phyloP scores from a whole-genome alignment of 2,113 vertebrate species.

The Cathartes aura region DNA sequence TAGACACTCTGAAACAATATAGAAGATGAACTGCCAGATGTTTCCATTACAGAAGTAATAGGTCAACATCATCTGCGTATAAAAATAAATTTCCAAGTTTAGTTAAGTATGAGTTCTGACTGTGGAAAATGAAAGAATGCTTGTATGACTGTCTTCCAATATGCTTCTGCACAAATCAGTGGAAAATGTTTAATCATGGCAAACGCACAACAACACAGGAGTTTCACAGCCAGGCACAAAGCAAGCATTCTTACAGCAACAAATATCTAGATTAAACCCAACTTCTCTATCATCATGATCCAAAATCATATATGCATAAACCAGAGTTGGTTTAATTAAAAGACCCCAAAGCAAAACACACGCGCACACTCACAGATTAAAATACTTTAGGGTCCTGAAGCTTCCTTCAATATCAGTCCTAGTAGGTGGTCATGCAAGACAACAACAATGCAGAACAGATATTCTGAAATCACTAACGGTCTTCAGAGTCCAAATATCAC shows the following conservation, averaged over 20 bases:
- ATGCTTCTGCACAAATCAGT: neutral
- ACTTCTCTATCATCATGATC: neutral
- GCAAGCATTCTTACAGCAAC: neutral
- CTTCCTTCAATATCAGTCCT: neutral
- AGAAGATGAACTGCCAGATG: neutral
- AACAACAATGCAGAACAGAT: neutral
- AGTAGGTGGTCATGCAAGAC: neutral
- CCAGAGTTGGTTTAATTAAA: neutral
- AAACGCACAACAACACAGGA: neutral
- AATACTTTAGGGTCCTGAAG: neutral
- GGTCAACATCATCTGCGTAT: neutral
- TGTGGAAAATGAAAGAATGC: slow-evolving; percentile 32
- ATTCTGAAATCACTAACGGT: neutral
- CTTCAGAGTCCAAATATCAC: neutral
- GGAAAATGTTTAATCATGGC: slow-evolving; percentile 39
- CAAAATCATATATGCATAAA: neutral
- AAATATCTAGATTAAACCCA: neutral
- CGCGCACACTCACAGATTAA: fast-evolving
- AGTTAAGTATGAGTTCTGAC: slow-evolving; percentile 2
- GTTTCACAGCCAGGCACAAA: neutral
- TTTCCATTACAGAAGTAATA: slow-evolving; percentile 25
- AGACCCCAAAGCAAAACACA: neutral
- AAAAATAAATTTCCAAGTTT: slow-evolving; percentile 38
- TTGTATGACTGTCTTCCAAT: neutral
- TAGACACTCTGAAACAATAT: neutral